phyloP scores from a whole-genome alignment of 2,888 invertebrate genomes.

The Orchesellides sinensis region DNA sequence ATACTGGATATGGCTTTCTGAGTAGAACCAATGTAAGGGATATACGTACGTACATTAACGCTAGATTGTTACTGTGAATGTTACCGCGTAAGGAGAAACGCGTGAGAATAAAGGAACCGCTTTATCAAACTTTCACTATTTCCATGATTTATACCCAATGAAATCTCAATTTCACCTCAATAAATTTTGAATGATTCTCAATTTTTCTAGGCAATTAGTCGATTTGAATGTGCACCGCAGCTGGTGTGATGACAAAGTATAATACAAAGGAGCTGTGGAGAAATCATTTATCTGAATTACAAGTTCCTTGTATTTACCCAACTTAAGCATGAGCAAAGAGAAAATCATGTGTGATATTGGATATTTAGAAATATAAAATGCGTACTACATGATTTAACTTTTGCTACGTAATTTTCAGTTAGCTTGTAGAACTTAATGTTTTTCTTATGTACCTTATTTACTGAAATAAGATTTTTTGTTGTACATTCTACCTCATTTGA shows the following conservation, averaged over 20 bases:
- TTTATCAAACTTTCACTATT: constrained; percentile 50
- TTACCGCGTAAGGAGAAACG: neutral
- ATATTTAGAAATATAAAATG: too few relatives aligned
- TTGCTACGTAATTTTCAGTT: too few relatives aligned
- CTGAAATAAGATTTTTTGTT: too few relatives aligned
- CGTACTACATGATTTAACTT: too few relatives aligned
- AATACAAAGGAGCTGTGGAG: constrained; percentile 39
- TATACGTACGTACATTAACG: too few relatives aligned
- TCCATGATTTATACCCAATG: constrained; percentile 53
- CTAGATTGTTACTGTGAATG: neutral
- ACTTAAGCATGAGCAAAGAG: too few relatives aligned
- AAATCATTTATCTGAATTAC: constrained; percentile 57
- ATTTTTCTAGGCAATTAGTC: constrained; percentile 58
- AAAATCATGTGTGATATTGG: too few relatives aligned
- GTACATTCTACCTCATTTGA: too few relatives aligned
- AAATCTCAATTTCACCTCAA: constrained; percentile 51
- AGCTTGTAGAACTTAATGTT: too few relatives aligned
- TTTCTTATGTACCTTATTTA: too few relatives aligned
- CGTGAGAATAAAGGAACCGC: constrained; percentile 22
- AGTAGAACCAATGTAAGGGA: too few relatives aligned
- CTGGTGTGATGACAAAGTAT: constrained; percentile 43
- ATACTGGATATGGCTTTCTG: neutral
- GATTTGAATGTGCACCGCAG: constrained; percentile 50
- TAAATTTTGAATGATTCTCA: constrained; percentile 49
- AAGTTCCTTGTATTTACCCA: constrained; percentile 6